phyloP scores from a whole-genome alignment of 2,888 invertebrate species.

The Coecobrya sp. region DNA sequence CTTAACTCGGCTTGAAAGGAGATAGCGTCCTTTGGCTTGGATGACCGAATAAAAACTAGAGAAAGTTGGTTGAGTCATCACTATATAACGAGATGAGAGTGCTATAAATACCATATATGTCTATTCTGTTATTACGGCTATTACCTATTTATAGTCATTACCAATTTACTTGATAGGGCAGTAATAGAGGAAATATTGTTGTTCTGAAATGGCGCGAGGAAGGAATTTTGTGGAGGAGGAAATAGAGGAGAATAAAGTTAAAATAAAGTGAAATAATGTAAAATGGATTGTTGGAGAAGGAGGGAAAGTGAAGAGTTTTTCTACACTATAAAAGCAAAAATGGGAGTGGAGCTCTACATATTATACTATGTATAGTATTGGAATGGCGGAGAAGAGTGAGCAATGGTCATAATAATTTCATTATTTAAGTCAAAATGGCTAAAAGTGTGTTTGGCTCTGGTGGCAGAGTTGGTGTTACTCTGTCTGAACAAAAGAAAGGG shows the following conservation, averaged over 20 bases:
- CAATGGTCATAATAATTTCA: conserved; percentile 78
- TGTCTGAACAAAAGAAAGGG: not conserved
- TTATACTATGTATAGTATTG: not conserved
- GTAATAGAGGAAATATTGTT: conserved; percentile 27
- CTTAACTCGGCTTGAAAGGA: not conserved
- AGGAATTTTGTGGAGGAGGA: conserved; percentile 28
- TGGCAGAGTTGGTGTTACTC: conserved; percentile 7
- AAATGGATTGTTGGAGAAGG: conserved; percentile 36
- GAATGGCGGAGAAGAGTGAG: conserved; percentile 46
- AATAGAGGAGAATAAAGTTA: conserved; percentile 27
- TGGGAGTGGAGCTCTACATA: not conserved
- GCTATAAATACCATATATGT: not conserved
- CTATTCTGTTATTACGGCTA: not conserved
- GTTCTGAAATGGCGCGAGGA: conserved; percentile 1
- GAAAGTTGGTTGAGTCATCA: conserved; percentile 31
- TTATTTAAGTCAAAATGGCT: conserved; percentile 68
- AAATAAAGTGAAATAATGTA: conserved; percentile 40
- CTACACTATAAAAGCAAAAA: not conserved
- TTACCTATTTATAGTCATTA: not conserved
- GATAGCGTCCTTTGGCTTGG: conserved; percentile 15
- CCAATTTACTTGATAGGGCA: not conserved
- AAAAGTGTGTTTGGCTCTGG: conserved; percentile 55
- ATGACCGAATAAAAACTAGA: not conserved
- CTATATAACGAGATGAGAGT: not conserved
- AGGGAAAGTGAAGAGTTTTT: conserved; percentile 13